phyloP scores from a whole-genome alignment of 2,113 vertebrate species.

The Alosa alosa region DNA sequence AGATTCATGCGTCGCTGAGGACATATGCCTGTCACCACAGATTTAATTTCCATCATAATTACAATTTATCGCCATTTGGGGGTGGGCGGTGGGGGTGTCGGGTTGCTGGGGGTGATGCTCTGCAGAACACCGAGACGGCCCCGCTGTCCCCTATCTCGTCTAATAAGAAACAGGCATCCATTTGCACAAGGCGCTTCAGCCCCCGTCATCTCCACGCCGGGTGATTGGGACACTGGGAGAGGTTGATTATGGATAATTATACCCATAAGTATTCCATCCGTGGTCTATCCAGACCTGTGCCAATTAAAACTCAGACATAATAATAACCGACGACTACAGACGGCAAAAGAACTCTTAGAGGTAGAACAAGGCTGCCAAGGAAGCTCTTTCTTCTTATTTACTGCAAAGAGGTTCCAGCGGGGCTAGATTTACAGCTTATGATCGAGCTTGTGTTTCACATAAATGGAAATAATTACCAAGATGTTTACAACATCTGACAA shows the following conservation, averaged over 20 bases:
- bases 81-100: neutral
- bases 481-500: neutral
- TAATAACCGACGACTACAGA: neutral
- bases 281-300: constrained; percentile 32
- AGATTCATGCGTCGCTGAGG: constrained; percentile 53
- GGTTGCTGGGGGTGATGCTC: neutral
- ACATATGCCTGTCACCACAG: constrained; percentile 55
- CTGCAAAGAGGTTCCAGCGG: neutral
- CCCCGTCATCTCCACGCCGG: neutral
- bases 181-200: neutral
- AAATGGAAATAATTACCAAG: neutral
- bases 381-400: neutral
- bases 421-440: neutral
- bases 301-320: neutral
- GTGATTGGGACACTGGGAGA: constrained; percentile 21
- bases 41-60: constrained; percentile 58
- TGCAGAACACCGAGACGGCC: constrained; percentile 19
- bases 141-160: neutral
- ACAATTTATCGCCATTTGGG: constrained; percentile 52
- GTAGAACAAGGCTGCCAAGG: neutral
- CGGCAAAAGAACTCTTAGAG: neutral
- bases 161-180: neutral
- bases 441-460: neutral
- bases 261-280: constrained; percentile 40
- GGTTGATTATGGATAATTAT: constrained; percentile 46